phyloP scores from a whole-genome alignment of 2,797 vertebrate genomes.

The Halcyon leucocephala region DNA sequence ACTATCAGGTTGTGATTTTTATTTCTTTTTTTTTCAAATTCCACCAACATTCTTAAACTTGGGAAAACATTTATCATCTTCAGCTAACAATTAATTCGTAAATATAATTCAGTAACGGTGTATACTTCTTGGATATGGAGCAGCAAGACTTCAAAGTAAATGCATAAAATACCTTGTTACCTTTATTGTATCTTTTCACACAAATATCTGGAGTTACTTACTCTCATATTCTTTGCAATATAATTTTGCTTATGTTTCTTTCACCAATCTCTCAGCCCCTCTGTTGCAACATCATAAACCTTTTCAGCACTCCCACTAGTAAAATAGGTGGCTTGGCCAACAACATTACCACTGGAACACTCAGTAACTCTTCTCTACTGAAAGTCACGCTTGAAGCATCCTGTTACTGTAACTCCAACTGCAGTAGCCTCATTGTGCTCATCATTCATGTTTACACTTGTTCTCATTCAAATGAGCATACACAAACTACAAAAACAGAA shows the following conservation, averaged over 20 bases:
- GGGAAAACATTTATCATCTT: neutral
- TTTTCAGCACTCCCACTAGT: neutral
- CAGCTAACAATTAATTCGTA: neutral
- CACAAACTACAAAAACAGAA: neutral
- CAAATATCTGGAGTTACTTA: neutral
- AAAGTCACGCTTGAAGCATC: neutral
- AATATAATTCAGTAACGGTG: neutral
- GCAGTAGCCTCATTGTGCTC: neutral
- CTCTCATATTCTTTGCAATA: neutral
- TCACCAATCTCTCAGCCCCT: neutral
- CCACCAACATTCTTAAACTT: neutral
- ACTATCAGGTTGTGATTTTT: neutral
- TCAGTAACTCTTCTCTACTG: neutral
- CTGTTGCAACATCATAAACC: neutral
- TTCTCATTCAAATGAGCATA: neutral
- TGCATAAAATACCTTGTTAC: neutral
- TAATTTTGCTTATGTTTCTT: neutral
- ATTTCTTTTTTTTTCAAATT: neutral
- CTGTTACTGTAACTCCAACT: neutral
- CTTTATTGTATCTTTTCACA: neutral
- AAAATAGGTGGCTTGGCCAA: neutral
- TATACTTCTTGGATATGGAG: neutral
- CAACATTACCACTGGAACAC: neutral
- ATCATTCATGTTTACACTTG: neutral
- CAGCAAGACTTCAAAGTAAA: neutral